Evolutionary conservation across 1,140 invertebrate genomes (phyloP), one percentile per base, ranked within the genome.

Genomic region (Pogonomyrmex barbatus): DNA sequence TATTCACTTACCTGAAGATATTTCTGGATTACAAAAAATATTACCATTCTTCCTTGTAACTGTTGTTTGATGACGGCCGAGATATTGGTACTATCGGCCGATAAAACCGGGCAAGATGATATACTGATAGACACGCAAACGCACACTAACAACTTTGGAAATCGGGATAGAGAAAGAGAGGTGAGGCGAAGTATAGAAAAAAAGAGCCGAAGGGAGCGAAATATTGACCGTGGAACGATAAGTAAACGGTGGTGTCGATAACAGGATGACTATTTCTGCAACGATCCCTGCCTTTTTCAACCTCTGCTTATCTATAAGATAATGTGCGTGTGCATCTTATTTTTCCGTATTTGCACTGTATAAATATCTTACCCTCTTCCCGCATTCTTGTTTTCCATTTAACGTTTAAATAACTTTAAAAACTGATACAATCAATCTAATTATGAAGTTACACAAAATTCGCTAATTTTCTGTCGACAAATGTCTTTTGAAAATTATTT

Each of bases 221-320:
- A 90, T 90, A 90, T 90, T 90, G 89, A 90, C 89, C 89, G 54
- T 90, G 63, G 70, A 45, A 90, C 63, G 88, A 90, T 90, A 89
- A 90, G 88, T 81, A 89, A 81, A 17, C 81, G 71, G 81, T 90
- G 77, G 60, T 82, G 76, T 84, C 71, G 89, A 90, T 90, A 90
- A 90, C 88, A 75, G 17, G 71, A 86, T 82, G 81, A 83, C 86
- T 87, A 82, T 90, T 87, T 89, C 76, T 90, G 63, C 76, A 71
- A n/a, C 76, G 47, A 36, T 17, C 14, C 36, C 54, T 76, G 87
- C 54, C 39, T 85, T 67, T 12, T 36, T 52, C 30, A 54, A 30
- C 8, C 56, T 42, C 17, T 52, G 56, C 17, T 78, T 89, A 84
- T 62, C 54, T 87, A n/a, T 12, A 30, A 71, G 70, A 47, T 14